Percentiles rank a stretch among this genome's conserved stretches.
phyloP scores from a whole-genome alignment of 92 coral and sea anemone genomes.

The Porites rus region DNA sequence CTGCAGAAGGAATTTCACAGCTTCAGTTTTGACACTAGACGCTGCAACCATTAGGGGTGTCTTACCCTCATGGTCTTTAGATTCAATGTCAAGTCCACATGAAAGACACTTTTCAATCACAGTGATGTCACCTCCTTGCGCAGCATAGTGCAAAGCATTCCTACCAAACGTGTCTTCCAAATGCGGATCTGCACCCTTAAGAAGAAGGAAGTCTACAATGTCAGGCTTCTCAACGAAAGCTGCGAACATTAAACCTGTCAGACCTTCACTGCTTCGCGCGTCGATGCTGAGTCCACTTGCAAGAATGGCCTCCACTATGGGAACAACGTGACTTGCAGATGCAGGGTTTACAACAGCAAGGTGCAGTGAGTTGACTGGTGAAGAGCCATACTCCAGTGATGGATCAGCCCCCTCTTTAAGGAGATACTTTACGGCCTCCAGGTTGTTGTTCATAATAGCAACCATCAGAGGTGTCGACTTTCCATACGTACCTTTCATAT shows the following conservation, averaged over 20 bases:
- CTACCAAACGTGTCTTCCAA: neutral
- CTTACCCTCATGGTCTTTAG: neutral
- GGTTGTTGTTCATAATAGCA: neutral
- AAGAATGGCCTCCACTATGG: neutral
- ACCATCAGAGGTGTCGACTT: neutral
- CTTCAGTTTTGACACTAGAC: neutral
- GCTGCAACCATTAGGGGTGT: slow-evolving; percentile 2
- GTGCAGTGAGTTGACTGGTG: neutral
- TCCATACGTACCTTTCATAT: neutral
- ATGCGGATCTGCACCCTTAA: neutral
- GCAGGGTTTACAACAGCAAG: neutral
- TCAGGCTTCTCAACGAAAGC: neutral
- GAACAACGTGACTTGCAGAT: neutral
- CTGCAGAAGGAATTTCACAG: neutral
- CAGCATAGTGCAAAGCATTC: neutral
- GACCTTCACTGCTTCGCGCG: neutral
- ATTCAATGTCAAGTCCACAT: neutral
- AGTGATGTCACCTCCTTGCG: neutral
- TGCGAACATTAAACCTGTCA: neutral
- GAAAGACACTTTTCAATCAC: neutral
- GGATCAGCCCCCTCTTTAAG: neutral
- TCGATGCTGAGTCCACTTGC: neutral
- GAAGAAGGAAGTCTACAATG: neutral
- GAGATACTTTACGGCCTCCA: neutral
- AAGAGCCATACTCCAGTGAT: neutral